Conservation (phyloP, 2,113 vertebrate species). For the Ceuthmochares aereus region DNA sequence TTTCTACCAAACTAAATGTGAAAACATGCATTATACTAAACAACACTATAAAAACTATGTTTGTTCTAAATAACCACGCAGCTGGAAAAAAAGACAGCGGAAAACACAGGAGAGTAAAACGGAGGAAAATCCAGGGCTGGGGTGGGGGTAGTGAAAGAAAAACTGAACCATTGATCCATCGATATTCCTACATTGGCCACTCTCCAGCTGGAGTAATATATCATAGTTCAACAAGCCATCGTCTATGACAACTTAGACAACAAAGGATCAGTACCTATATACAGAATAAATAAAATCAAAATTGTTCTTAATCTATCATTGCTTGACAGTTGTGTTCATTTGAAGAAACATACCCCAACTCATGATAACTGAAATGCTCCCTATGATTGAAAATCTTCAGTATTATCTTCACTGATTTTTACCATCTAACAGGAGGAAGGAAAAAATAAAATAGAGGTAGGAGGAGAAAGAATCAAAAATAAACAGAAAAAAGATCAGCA, state of each 20-base stretch:
- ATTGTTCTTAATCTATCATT: not conserved
- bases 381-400: not conserved
- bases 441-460: not conserved
- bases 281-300: not conserved
- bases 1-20: constrained; percentile 34
- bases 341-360: not conserved
- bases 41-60: not conserved
- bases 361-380: not conserved
- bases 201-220: not conserved
- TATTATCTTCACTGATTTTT: not conserved
- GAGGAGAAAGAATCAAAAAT: not conserved
- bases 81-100: not conserved
- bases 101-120: not conserved
- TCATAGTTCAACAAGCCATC: not conserved
- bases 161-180: not conserved
- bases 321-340: not conserved
- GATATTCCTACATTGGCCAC: not conserved
- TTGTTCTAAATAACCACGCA: not conserved
- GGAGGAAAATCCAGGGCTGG: not conserved
- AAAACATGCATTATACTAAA: constrained; percentile 31
- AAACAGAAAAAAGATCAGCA: not conserved
- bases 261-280: not conserved
- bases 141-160: not conserved
- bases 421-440: not conserved
- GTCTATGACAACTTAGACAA: not conserved